phyloP scores from a whole-genome alignment of 2,888 invertebrate genomes.

The Eurois occulta region DNA sequence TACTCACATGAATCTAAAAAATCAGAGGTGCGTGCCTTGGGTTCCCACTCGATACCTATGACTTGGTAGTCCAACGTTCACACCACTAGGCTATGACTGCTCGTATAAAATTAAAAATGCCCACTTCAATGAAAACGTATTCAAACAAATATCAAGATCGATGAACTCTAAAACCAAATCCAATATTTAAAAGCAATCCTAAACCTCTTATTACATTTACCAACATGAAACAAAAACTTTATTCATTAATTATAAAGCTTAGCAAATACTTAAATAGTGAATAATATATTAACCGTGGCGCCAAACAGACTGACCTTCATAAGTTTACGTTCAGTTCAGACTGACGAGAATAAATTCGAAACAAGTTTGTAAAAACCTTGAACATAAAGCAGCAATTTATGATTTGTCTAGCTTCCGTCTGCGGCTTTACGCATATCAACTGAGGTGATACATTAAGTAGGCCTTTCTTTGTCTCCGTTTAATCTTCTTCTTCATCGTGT shows the following conservation, averaged over 20 bases:
- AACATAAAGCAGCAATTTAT: conserved; percentile 38
- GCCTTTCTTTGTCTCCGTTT: not conserved
- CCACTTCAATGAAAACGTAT: not conserved
- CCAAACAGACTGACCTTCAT: conserved; percentile 50
- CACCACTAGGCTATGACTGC: too few relatives aligned
- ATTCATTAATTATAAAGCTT: conserved; percentile 51
- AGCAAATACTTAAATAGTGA: conserved; percentile 54
- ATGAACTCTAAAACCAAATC: not conserved
- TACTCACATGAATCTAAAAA: too few relatives aligned
- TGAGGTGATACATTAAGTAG: not conserved
- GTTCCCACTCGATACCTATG: too few relatives aligned
- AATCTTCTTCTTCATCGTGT: not conserved
- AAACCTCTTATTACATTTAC: conserved; percentile 28
- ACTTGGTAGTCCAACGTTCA: too few relatives aligned
- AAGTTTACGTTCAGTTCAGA: conserved; percentile 38
- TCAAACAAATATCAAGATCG: not conserved
- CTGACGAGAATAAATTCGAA: conserved; percentile 54
- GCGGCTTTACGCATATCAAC: not conserved
- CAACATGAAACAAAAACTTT: conserved; percentile 47
- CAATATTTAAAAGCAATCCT: conserved; percentile 2
- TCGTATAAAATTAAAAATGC: not conserved
- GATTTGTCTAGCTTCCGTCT: conserved; percentile 19
- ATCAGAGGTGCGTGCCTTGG: too few relatives aligned
- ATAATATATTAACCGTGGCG: conserved; percentile 44
- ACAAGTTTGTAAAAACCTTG: conserved; percentile 41